A percentile compares a stretch with the other conserved stretches of the same genome.
Evolutionary conservation across 2,888 invertebrate genomes (phyloP).

Genomic region (Lysandra coridon): DNA sequence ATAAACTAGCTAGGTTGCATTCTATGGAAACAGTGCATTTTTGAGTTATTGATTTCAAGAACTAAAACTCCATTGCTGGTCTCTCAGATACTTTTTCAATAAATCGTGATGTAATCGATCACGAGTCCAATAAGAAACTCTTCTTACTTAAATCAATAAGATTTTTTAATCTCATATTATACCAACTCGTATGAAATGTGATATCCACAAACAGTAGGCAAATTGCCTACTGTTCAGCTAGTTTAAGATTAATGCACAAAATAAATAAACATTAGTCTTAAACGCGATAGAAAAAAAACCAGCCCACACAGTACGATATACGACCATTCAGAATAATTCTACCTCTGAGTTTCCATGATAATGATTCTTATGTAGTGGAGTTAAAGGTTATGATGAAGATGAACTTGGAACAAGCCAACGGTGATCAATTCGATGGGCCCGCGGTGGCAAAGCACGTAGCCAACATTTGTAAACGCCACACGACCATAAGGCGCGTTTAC

Average conservation of each 20-base stretch:
- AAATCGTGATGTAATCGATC: background rate
- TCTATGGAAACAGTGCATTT: too few relatives aligned
- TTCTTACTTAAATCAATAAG: background rate
- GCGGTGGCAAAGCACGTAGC: slow-evolving; percentile 68
- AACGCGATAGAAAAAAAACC: slow-evolving; percentile 30
- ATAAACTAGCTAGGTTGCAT: too few relatives aligned
- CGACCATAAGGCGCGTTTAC: slow-evolving; percentile 48
- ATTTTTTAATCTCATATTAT: background rate
- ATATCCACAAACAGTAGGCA: slow-evolving; percentile 19
- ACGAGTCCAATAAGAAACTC: background rate
- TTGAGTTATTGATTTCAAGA: too few relatives aligned
- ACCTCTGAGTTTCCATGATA: background rate
- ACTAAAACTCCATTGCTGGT: too few relatives aligned
- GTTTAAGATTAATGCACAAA: slow-evolving; percentile 31
- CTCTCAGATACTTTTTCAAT: background rate
- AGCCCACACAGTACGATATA: slow-evolving; percentile 36
- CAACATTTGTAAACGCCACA: slow-evolving; percentile 71
- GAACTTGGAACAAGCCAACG: background rate
- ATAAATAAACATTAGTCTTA: slow-evolving; percentile 31
- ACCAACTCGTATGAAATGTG: background rate
- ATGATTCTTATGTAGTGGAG: background rate
- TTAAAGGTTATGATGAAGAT: background rate
- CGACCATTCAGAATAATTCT: background rate
- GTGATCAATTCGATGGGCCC: slow-evolving; percentile 41
- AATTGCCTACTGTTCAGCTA: slow-evolving; percentile 27